These are phyloP conservation scores for Mystacornis crossleyi DNA, from an alignment of 2,113 vertebrate species.

Conservation along the genomic window DNA sequence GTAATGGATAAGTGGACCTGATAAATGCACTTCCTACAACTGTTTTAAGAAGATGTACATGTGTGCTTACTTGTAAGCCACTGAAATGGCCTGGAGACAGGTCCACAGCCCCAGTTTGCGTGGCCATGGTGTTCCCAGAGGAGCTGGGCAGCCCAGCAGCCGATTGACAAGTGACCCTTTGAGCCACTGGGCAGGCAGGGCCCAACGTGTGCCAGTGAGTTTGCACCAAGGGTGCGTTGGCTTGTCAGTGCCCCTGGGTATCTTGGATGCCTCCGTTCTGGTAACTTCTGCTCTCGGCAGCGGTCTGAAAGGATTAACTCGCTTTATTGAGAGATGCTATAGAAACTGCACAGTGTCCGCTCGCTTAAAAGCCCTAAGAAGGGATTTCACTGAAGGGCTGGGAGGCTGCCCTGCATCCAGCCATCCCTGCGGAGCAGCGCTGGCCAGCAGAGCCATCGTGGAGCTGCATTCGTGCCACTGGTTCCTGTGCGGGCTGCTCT, in stretches of 20 bases:
- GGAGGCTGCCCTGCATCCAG: not conserved
- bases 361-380: not conserved
- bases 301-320: not conserved
- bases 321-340: not conserved
- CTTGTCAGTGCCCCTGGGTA: not conserved
- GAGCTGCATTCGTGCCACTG: fast-evolving
- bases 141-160: not conserved
- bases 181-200: not conserved
- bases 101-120: not conserved
- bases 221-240: not conserved
- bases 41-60: not conserved
- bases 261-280: not conserved
- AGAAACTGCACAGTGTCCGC: not conserved
- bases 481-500: not conserved
- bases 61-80: not conserved
- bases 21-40: not conserved
- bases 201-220: fast-evolving
- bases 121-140: not conserved
- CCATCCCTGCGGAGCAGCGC: not conserved
- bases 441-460: fast-evolving
- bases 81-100: not conserved
- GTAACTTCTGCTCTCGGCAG: not conserved
- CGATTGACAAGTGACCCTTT: not conserved
- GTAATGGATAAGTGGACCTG: not conserved
- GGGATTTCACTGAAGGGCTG: not conserved